A percentile compares a stretch with the other conserved stretches of the same genome.
Evolutionary conservation across 2,797 vertebrate genomes (phyloP).

Genomic region (Carapus acus): DNA sequence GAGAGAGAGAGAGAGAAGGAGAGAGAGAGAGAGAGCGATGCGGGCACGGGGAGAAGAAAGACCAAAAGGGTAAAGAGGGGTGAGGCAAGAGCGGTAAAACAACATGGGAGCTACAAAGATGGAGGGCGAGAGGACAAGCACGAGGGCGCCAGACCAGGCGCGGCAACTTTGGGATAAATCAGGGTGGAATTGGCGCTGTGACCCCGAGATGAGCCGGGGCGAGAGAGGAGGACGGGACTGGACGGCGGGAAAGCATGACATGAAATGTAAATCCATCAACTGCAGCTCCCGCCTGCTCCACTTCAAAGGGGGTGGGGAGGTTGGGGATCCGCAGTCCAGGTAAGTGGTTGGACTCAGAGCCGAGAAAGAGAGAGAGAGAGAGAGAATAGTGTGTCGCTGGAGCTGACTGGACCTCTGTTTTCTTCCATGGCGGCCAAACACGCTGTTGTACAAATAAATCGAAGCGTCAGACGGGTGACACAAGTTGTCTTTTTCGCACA

Average conservation of each 20-base stretch:
- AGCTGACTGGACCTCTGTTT: no score
- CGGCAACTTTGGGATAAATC: constrained; percentile 46
- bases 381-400: no score
- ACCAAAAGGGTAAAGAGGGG: no score
- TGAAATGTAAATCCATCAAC: constrained; percentile 62
- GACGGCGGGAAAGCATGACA: constrained; percentile 58
- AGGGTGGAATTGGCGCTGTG: constrained; percentile 38
- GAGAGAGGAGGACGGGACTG: constrained; percentile 48
- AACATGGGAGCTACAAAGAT: no score
- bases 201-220: constrained; percentile 46
- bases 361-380: no score
- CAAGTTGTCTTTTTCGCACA: no score
- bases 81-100: no score
- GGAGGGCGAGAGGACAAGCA: background rate
- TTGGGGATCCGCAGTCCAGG: constrained; percentile 44
- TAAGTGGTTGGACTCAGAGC: no score
- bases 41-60: no score
- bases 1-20: constrained; percentile 3
- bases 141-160: background rate
- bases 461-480: no score
- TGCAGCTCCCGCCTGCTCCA: constrained; percentile 42
- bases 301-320: constrained; percentile 57
- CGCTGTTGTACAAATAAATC: no score
- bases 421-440: no score
- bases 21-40: background rate